A percentile compares a stretch with the other conserved stretches of the same genome.
Evolutionary conservation across 2,888 invertebrate genomes (phyloP).

Genomic region (Syritta pipiens): DNA sequence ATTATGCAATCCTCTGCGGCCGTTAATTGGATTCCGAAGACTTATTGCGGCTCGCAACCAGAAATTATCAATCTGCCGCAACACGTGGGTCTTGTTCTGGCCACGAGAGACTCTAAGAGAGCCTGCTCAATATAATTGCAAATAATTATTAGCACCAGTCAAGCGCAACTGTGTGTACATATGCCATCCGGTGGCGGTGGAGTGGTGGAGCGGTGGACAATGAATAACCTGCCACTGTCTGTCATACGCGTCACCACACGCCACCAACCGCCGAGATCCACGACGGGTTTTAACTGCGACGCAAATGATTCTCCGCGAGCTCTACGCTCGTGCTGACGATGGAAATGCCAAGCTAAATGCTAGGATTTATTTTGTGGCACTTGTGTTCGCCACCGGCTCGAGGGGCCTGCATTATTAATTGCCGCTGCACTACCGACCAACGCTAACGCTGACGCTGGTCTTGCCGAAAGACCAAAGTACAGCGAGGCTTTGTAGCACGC

Average conservation of each 20-base stretch:
- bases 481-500: no score
- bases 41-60: constrained; percentile 67
- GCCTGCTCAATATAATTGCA: no score
- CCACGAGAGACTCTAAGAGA: no score
- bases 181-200: constrained; percentile 45
- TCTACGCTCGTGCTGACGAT: background rate
- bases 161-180: constrained; percentile 66
- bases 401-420: constrained; percentile 55
- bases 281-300: constrained; percentile 66
- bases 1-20: constrained; percentile 65
- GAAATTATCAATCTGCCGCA: constrained; percentile 59
- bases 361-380: constrained; percentile 66
- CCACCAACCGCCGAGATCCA: constrained; percentile 13
- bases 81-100: constrained; percentile 62
- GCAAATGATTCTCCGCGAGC: constrained; percentile 22
- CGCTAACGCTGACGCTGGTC: constrained; percentile 23
- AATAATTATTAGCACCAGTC: constrained; percentile 69
- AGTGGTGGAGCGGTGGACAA: constrained; percentile 50
- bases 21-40: constrained; percentile 66
- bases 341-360: constrained; percentile 32
- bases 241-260: constrained; percentile 46
- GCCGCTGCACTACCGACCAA: no score
- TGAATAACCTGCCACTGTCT: constrained; percentile 64
- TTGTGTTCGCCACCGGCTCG: constrained; percentile 8
- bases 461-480: constrained; percentile 57